Base-by-base conservation (phyloP, 1,140 invertebrate species). In the Trichonephila clavata region DNA sequence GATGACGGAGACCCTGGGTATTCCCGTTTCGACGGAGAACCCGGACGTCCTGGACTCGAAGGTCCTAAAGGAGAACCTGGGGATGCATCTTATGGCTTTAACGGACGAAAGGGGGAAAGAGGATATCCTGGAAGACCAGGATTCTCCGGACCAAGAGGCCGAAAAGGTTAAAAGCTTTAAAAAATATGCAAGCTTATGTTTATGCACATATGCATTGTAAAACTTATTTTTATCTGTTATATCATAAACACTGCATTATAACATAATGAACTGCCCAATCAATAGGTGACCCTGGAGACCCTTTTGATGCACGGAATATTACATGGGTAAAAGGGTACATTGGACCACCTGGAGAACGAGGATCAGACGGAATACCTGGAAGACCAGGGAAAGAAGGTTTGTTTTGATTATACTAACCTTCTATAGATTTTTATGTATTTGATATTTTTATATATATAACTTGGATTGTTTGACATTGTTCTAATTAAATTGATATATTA, bases 1-100 rank as follows among this genome's bases (percentile, higher is more conserved):
- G 92, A 93, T n/a, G 92, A 71, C 43, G 92, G 92, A 24, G 92
- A 87, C 20, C 68, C 86, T 10, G 92, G 92, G 63, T 80, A n/a
- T 80, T 86, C 50, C 16, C 71, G 92, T n/a, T 7, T 18, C 8
- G 86, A 93, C 14, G 86, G 92, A 24, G 32, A 10, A 14, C 63
- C 61, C 7, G 92, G 84, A 81, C 4, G 7, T 20, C n/a, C 57
- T 4, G 92, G 92, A n/a, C 20, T 13, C 16, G 43, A 59, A 27
- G 92, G 92, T 24, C 59, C 20, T 24, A 93, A 93, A 88, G 92
- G 92, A 10, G 86, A 88, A 32, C 57, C 24, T 21, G 92, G 92
- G n/a, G 92, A 88, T 24, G 8, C 27, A 10, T 77, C 43, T 10
- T 60, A 88, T 20, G 84, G 84, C 24, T 50, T 50, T 7, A 7